Conservation (phyloP, 1,140 invertebrate genomes). For the Triops cancriformis region DNA sequence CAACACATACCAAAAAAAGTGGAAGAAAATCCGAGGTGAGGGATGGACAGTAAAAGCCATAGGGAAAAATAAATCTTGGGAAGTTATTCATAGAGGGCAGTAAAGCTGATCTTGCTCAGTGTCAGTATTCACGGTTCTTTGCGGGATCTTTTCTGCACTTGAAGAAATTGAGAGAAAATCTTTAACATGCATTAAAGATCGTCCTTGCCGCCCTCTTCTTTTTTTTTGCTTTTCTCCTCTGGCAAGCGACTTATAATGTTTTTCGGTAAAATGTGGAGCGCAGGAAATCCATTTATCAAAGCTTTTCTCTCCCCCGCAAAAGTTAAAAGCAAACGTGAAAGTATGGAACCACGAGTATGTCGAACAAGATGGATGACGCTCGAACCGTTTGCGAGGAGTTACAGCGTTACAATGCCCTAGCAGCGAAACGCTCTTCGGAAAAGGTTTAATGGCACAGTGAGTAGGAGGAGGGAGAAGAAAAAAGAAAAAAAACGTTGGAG, state of each 20-base stretch:
- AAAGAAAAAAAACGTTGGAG: not conserved
- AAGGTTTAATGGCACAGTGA: not conserved
- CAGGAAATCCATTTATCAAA: not conserved
- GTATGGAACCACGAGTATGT: not conserved
- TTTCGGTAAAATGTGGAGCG: not conserved
- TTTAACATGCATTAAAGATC: conserved; percentile 2
- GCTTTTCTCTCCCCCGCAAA: not conserved
- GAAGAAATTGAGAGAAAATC: not conserved
- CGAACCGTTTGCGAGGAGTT: not conserved
- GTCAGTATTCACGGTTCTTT: not conserved
- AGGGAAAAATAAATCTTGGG: not conserved
- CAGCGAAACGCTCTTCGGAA: not conserved
- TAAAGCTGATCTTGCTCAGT: not conserved
- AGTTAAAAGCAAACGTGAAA: not conserved
- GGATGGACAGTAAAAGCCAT: not conserved
- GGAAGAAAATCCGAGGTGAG: not conserved
- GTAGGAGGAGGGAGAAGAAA: not conserved
- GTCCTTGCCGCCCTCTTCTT: not conserved
- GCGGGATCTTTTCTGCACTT: not conserved
- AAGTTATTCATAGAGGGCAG: not conserved
- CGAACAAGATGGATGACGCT: not conserved
- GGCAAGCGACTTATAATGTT: not conserved
- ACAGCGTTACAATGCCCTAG: not conserved
- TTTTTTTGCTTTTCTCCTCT: not conserved
- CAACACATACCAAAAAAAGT: not conserved